Evolutionary conservation across 2,888 invertebrate species (phyloP).

Genomic region (Chelonus formosanus): DNA sequence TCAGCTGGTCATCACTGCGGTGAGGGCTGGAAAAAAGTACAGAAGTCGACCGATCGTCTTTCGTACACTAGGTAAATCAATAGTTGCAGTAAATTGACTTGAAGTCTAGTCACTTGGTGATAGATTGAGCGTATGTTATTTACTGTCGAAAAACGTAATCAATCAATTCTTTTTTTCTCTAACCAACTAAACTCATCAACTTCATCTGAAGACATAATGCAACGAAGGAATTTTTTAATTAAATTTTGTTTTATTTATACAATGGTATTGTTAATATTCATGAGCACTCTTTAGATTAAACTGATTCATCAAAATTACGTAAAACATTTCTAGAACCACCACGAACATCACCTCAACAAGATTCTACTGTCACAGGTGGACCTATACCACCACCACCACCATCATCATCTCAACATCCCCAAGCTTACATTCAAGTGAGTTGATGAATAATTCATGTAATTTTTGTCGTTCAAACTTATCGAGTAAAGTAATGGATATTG

Average conservation of each 20-base stretch:
- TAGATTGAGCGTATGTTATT: neutral
- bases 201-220: too few species aligned
- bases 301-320: too few species aligned
- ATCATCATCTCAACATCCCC: slow-evolving; percentile 56
- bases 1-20: slow-evolving; percentile 85
- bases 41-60: slow-evolving; percentile 89
- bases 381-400: slow-evolving; percentile 64
- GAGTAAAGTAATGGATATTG: neutral
- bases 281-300: too few species aligned
- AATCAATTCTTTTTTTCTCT: neutral
- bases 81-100: slow-evolving; percentile 12
- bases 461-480: too few species aligned
- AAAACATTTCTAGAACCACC: slow-evolving; percentile 74
- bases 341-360: slow-evolving; percentile 80
- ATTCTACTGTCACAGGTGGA: slow-evolving; percentile 68
- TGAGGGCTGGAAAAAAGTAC: slow-evolving; percentile 83
- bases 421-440: slow-evolving; percentile 60
- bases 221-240: too few species aligned
- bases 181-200: neutral
- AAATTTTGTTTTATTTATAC: too few species aligned
- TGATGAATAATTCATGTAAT: neutral
- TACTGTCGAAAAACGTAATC: neutral
- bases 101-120: neutral
- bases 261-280: too few species aligned
- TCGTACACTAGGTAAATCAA: slow-evolving; percentile 79